Evolutionary conservation across 1,140 invertebrate genomes (phyloP), one percentile per base, ranked within the genome.

Genomic region (Cotesia typhae): DNA sequence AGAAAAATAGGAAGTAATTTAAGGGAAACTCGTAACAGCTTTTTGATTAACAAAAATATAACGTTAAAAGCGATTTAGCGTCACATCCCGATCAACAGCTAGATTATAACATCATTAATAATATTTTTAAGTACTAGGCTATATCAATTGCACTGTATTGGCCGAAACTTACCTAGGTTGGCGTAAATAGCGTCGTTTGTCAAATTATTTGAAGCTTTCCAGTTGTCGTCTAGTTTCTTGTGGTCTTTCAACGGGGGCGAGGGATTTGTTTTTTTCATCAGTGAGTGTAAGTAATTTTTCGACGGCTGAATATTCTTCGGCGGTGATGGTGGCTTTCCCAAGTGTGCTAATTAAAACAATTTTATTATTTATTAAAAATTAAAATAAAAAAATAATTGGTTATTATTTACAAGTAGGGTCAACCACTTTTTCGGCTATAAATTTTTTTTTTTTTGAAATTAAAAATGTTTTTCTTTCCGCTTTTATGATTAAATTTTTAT

Each of bases 151-250:
- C 85, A 87, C 82, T 87, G 85, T 77, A 87, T 87, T 74, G 85
- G 84, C 78, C 84, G 82, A 75, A 84, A 88, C 88, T 89, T 88
- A 90, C 91, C 92, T 85, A 94, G 89, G 88, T 94, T 94, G 68
- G 92, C 92, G 83, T 94, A 94, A 81, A 94, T 92, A 78, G 90
- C 93, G 83, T 92, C 90, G 35, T 28, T 55, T 10, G 51, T 28
- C 9, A 67, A 53, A 35, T 53, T 67, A 47, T 10, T 47, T 47
- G 41, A 47, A 47, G 41, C 41, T 47, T 47, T 47, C 41, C 41
- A 47, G 5, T 47, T 47, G 4, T 47, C 41, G 10, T 47, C 41
- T 9, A 47, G 41, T 47, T 47, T 47, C 0, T 68, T 55, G 51
- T 55, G 14, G 28, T 20, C 36, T 68, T 68, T 7, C 57, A 52